Base-by-base conservation (phyloP, 2,888 invertebrate species). In the Harmothoe impar region DNA sequence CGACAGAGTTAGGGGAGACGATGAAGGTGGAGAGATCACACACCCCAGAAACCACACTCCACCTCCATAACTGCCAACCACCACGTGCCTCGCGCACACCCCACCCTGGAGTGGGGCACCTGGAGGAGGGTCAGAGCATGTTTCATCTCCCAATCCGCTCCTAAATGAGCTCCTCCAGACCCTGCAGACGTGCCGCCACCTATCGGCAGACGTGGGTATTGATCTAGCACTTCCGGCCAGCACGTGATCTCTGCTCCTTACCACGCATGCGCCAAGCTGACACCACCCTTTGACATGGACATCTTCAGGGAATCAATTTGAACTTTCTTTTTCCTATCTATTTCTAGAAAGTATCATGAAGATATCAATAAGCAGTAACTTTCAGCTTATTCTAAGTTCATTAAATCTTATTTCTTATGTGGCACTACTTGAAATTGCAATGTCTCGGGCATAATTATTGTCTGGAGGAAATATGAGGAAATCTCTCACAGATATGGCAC, bases 141-240 rank as follows among this genome's bases (percentile, higher is more conserved):
- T 33, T 17, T 81, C 35, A 25, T n/a, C 81, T 17, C 23, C 81
- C 33, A 23, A 20, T 81, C 81, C 33, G 81, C 23, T 17, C 43
- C 81, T n/a, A 43, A 81, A 33, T 81, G 81, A 43, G 81, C 43
- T 81, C 23, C 81, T 81, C 81, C 17, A 81, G 35, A 23, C 35
- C 20, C 17, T 1, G 35, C 15, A 17, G 35, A 81, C 35, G 35
- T 81, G 81, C 35, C 20, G 81, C 81, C 35, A 20, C 43, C 81
- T 43, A 43, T 15, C 29, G 72, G 72, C 29, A 72, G 31, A 25
- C 72, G 25, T 3, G 29, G 20, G 7, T 35, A 81, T 81, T 35
- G 35, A 81, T 43, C 43, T 20, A 23, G 12, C 81, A 81, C 43
- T 35, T 81, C 81, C 81, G 81, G 81, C n/a, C 17, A 10, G 23